Conservation (phyloP, 2,113 vertebrate species). For the Lipotes vexillifer region DNA sequence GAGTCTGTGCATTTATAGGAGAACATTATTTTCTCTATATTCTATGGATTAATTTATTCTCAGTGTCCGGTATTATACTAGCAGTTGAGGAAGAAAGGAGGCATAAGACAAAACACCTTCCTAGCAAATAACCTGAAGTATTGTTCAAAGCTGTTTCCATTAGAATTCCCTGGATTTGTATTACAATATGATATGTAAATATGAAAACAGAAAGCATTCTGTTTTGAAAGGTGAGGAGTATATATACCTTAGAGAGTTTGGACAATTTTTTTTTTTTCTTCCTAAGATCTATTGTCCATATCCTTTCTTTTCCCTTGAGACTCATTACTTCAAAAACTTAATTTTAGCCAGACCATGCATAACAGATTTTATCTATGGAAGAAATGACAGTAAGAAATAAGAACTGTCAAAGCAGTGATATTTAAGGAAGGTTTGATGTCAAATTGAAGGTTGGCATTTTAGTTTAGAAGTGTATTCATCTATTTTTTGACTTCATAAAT, state of each 20-base stretch:
- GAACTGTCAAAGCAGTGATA: background rate
- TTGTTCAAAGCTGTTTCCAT: background rate
- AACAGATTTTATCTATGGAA: background rate
- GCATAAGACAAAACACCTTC: background rate
- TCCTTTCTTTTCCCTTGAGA: background rate
- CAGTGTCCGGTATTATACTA: background rate
- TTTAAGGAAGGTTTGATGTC: background rate
- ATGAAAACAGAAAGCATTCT: background rate
- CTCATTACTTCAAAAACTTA: background rate
- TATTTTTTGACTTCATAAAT: conserved; percentile 31
- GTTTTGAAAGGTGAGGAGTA: background rate
- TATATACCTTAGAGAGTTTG: background rate
- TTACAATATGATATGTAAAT: background rate
- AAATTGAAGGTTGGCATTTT: background rate
- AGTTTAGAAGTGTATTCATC: background rate
- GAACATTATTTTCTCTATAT: background rate
- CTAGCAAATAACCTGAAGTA: background rate
- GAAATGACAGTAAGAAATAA: background rate
- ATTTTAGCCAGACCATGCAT: conserved; percentile 10
- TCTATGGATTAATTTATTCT: background rate
- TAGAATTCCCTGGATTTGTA: background rate
- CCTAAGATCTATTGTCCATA: background rate
- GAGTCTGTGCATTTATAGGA: background rate
- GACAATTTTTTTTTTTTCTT: background rate
- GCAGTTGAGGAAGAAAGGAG: background rate